phyloP scores from a whole-genome alignment of 2,888 invertebrate species.

The Diabrotica balteata region DNA sequence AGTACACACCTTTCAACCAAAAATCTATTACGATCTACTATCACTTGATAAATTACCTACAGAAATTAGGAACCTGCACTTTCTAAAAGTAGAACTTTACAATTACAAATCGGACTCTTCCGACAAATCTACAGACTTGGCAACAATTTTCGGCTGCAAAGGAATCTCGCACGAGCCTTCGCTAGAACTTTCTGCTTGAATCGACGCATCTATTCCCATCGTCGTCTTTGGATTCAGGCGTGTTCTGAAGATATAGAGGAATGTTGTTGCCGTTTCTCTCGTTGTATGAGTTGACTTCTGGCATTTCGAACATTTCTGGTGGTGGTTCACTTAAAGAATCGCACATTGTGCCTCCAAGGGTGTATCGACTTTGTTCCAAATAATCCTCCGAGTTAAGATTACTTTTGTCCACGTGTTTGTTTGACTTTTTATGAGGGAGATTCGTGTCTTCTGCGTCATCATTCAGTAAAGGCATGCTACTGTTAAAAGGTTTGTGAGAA shows the following conservation, averaged over 20 bases:
- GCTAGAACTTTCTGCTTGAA: slow-evolving; percentile 46
- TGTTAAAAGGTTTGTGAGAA: slow-evolving; percentile 54
- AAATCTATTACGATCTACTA: no score
- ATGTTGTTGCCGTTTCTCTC: slow-evolving; percentile 26
- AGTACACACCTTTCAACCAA: no score
- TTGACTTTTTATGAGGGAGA: slow-evolving; percentile 4
- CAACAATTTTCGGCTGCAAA: slow-evolving; percentile 56
- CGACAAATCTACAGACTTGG: slow-evolving; percentile 34
- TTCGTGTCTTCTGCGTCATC: slow-evolving; percentile 60
- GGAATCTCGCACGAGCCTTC: slow-evolving; percentile 59
- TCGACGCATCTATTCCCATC: slow-evolving; percentile 36
- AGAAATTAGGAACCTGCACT: neutral
- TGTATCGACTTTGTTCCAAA: slow-evolving; percentile 51
- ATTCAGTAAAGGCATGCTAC: slow-evolving; percentile 68
- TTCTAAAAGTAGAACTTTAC: slow-evolving; percentile 1
- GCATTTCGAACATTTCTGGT: slow-evolving; percentile 58
- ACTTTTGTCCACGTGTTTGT: slow-evolving; percentile 6
- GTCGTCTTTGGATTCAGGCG: slow-evolving; percentile 39
- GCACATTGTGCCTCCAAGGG: slow-evolving; percentile 57
- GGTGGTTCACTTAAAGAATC: slow-evolving; percentile 60
- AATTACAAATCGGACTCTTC: slow-evolving; percentile 26
- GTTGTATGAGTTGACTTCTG: slow-evolving; percentile 29
- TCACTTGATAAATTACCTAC: neutral
- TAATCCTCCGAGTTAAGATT: slow-evolving; percentile 21
- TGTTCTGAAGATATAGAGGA: slow-evolving; percentile 33